Conservation (phyloP, 1,140 invertebrate genomes). For the Myzus persicae region DNA sequence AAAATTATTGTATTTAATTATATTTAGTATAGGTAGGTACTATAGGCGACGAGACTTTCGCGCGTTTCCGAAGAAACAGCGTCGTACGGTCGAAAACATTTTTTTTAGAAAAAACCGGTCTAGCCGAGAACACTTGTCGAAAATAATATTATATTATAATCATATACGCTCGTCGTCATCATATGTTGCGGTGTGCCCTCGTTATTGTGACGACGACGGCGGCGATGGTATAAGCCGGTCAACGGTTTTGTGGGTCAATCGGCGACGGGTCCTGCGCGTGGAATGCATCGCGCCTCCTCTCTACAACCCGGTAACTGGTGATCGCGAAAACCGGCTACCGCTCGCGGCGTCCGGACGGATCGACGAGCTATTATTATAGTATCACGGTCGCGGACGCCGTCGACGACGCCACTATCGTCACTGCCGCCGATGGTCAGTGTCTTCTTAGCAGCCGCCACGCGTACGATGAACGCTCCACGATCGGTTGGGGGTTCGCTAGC, state of each 20-base stretch:
- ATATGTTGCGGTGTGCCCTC: constrained; percentile 32
- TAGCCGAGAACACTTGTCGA: not conserved
- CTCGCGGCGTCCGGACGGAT: not conserved
- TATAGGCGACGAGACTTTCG: not conserved
- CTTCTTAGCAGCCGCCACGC: not conserved
- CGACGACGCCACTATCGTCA: not conserved
- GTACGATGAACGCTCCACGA: not conserved
- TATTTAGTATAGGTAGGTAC: not conserved
- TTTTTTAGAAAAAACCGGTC: not conserved
- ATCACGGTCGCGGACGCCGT: not conserved
- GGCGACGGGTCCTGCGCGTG: not conserved
- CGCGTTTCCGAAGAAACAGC: not conserved
- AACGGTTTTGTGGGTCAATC: constrained; percentile 46
- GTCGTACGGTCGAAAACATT: not conserved
- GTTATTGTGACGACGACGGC: not conserved
- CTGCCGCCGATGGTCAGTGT: not conserved
- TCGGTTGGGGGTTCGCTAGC: not conserved
- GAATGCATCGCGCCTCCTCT: not conserved
- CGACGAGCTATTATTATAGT: not conserved
- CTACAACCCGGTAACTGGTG: not conserved
- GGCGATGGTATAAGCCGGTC: constrained; percentile 46
- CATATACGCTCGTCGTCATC: not conserved
- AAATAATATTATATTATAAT: not conserved
- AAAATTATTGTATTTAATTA: too few species aligned
- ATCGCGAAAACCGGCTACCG: not conserved